Conservation (phyloP, 2,797 vertebrate species). For the Sebastes elongatus region DNA sequence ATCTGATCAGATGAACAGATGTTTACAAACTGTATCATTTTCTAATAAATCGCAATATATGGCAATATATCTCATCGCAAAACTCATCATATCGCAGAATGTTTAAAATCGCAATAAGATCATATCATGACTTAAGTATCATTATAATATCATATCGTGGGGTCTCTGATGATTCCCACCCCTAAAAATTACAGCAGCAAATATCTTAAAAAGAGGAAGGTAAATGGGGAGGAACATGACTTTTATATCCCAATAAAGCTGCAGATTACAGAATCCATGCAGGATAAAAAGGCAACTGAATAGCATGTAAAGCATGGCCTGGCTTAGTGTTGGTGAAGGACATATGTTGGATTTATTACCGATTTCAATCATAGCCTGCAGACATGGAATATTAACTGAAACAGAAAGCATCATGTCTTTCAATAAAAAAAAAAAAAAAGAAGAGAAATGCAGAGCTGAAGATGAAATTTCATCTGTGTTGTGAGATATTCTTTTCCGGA, state of each 20-base stretch:
- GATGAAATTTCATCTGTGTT: conserved; percentile 73
- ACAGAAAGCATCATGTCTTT: conserved; percentile 41
- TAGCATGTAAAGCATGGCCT: background rate
- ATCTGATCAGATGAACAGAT: too few relatives aligned
- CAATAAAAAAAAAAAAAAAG: conserved; percentile 7
- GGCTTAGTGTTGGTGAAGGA: conserved; percentile 1
- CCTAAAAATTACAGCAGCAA: background rate
- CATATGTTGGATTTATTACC: conserved; percentile 32
- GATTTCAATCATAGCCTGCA: conserved; percentile 19
- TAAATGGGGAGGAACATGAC: background rate
- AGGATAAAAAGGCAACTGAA: background rate
- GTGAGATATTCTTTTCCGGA: conserved; percentile 62
- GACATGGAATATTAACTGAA: conserved; percentile 45
- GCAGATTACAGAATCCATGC: background rate
- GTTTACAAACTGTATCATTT: too few relatives aligned
- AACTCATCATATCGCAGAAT: too few relatives aligned
- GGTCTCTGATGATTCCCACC: fast-evolving
- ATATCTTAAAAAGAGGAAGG: background rate
- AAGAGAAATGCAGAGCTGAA: conserved; percentile 29
- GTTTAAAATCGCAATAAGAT: too few relatives aligned
- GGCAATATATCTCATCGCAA: too few relatives aligned
- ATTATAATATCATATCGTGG: too few relatives aligned
- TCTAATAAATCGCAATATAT: too few relatives aligned
- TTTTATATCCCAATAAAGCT: background rate
- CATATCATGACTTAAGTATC: too few relatives aligned